Conservation (phyloP, 1,140 invertebrate genomes). For the Plectrocnemia conspersa region DNA sequence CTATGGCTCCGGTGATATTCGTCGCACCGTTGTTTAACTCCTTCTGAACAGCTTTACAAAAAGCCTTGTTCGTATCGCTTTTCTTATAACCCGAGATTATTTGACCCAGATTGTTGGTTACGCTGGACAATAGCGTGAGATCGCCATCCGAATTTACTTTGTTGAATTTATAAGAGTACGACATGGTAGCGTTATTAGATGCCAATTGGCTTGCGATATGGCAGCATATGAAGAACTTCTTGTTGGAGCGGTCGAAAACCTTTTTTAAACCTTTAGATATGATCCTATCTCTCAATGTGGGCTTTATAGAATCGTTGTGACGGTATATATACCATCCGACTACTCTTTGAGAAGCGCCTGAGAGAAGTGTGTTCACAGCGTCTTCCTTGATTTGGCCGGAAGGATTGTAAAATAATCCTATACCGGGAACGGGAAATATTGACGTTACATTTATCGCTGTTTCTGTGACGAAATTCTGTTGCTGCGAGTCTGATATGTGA, state of each 20-base stretch:
- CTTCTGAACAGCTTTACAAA: constrained; percentile 19
- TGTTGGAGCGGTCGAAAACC: constrained; percentile 49
- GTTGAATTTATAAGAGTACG: constrained; percentile 53
- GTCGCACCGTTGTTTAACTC: constrained; percentile 7
- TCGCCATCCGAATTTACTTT: constrained; percentile 48
- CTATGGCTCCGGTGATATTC: constrained; percentile 39
- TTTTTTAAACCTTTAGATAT: constrained; percentile 56
- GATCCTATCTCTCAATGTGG: constrained; percentile 54
- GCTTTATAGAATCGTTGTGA: constrained; percentile 47
- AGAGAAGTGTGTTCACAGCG: constrained; percentile 49
- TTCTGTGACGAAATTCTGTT: constrained; percentile 53
- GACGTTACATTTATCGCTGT: constrained; percentile 56
- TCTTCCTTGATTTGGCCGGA: constrained; percentile 53
- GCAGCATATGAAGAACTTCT: constrained; percentile 52
- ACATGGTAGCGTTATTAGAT: constrained; percentile 51
- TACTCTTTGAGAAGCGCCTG: constrained; percentile 50
- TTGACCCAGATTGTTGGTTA: constrained; percentile 49
- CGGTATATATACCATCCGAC: constrained; percentile 63
- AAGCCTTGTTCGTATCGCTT: constrained; percentile 45
- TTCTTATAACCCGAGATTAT: constrained; percentile 44
- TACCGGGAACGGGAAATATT: constrained; percentile 52
- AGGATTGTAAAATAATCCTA: constrained; percentile 52
- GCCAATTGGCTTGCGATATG: constrained; percentile 49
- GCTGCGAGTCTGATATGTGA: constrained; percentile 60
- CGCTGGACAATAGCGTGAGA: constrained; percentile 47